phyloP scores from a whole-genome alignment of 92 coral and sea anemone species.

The Anthopleura xanthogrammica region DNA sequence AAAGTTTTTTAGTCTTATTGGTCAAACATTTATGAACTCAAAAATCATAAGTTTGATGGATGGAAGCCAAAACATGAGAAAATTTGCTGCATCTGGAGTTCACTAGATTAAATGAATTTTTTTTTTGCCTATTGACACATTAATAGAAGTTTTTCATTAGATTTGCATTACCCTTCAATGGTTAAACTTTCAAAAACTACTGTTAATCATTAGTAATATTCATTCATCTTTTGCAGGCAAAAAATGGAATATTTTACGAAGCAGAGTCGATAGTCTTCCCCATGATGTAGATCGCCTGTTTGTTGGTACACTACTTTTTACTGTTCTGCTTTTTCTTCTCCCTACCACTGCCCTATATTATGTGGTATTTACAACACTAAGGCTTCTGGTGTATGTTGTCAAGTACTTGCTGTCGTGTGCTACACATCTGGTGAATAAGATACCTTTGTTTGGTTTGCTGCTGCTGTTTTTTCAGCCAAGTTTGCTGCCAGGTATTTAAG shows the following conservation, averaged over 20 bases:
- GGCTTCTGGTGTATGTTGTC: slow-evolving; percentile 60
- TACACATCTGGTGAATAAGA: slow-evolving; percentile 49
- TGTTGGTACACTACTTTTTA: slow-evolving; percentile 82
- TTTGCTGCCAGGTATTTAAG: slow-evolving; percentile 69
- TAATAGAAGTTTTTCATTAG: slow-evolving; percentile 7
- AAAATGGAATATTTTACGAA: slow-evolving; percentile 81
- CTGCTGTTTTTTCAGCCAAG: slow-evolving; percentile 55
- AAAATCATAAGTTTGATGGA: neutral
- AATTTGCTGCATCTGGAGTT: too few species aligned
- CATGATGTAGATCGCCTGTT: slow-evolving; percentile 87
- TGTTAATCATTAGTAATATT: neutral
- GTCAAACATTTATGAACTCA: too few species aligned
- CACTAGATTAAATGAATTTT: too few species aligned
- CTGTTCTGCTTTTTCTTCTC: slow-evolving; percentile 81
- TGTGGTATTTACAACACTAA: slow-evolving; percentile 76
- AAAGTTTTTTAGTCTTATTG: too few species aligned
- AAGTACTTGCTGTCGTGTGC: slow-evolving; percentile 54
- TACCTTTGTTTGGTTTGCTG: slow-evolving; percentile 71
- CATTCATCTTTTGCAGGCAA: slow-evolving; percentile 56
- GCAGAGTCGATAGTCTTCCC: slow-evolving; percentile 80
- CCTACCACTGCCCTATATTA: slow-evolving; percentile 90
- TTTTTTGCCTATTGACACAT: too few species aligned
- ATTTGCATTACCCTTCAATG: slow-evolving; percentile 1
- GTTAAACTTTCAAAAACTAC: neutral
- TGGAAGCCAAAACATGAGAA: neutral